These are phyloP conservation scores for Oophaga sylvatica DNA, from an alignment of 2,797 vertebrate species.

Conservation along the genomic window DNA sequence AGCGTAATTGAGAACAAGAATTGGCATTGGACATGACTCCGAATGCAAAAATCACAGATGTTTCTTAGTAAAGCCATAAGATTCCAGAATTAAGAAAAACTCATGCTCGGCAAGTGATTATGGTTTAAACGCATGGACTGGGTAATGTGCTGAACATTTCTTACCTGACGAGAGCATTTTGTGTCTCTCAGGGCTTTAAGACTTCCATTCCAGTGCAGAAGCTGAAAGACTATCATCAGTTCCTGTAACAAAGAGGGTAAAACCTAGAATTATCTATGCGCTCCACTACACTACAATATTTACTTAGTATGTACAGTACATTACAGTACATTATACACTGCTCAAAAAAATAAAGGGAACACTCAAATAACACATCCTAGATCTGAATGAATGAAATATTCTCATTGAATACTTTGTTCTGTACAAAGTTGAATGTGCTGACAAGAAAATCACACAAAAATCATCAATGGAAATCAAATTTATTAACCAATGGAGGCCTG, in stretches of 20 bases:
- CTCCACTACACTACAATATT: background rate
- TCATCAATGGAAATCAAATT: too few species aligned
- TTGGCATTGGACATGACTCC: constrained; percentile 5
- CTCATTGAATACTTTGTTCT: too few species aligned
- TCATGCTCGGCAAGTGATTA: constrained; percentile 37
- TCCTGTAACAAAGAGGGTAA: constrained; percentile 75
- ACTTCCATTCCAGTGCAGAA: constrained; percentile 91
- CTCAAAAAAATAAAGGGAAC: too few species aligned
- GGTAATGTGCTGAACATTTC: constrained; percentile 65
- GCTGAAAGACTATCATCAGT: constrained; percentile 91
- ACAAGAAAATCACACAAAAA: too few species aligned
- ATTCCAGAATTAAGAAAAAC: constrained; percentile 17
- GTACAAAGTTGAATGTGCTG: too few species aligned
- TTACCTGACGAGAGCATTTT: constrained; percentile 86
- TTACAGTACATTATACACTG: too few species aligned
- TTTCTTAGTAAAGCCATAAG: background rate
- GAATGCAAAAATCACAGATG: constrained; percentile 29
- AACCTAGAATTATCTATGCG: background rate
- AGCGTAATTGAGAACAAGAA: constrained; percentile 14
- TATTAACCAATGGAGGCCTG: too few species aligned
- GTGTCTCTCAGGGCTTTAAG: constrained; percentile 86
- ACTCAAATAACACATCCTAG: too few species aligned
- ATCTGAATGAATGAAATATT: too few species aligned
- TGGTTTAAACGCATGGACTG: background rate
- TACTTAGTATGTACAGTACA: background rate